Base-by-base conservation (phyloP, 2,888 invertebrate genomes). In the Agriopis aurantiaria region DNA sequence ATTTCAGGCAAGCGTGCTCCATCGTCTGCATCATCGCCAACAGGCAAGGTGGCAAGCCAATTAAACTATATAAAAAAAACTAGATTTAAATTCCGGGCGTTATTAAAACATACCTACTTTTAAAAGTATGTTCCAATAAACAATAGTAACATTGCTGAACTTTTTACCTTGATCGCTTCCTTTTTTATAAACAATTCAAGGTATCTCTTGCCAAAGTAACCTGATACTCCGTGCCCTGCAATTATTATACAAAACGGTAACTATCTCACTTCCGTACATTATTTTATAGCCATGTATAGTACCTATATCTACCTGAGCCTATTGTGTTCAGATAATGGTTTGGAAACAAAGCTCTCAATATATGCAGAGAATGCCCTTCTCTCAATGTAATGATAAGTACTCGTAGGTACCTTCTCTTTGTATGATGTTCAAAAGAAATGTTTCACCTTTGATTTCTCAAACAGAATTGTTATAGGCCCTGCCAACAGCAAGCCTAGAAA, bases 231-330 rank as follows among this genome's bases (percentile, higher is more conserved):
- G 14, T 45, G 69, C 65, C 60, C 80, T 78, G 68, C 73, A 77
- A 80, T 77, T 75, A 75, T 67, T 23, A 23, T 58, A 46, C 56
- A 40, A 48, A 67, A 65, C 51, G 8, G 43, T 45, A 49, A 74
- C 60, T 64, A 60, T 62, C 48, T 59, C 58, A 73, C 72, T 83
- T 82, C 83, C 82, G 80, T 76, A 79, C 82, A 80, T 81, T 79
- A 52, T 59, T n/a, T 40, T 43, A 14, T 43, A 61, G 8, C 8
- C 41, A 52, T 61, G 62, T 53, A 43, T 41, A 58, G 17, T 40
- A 75, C 58, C 2, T 23, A 23, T 23, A n/a, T 10, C 9, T 46
- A n/a, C 51, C 10, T 6, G 55, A 55, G 49, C 23, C 61, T 40
- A 69, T 69, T 69, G 69, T 69, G 14, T 64, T 65, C 45, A 17